Conservation (phyloP, 2,888 invertebrate species). For the Apantesis nais region DNA sequence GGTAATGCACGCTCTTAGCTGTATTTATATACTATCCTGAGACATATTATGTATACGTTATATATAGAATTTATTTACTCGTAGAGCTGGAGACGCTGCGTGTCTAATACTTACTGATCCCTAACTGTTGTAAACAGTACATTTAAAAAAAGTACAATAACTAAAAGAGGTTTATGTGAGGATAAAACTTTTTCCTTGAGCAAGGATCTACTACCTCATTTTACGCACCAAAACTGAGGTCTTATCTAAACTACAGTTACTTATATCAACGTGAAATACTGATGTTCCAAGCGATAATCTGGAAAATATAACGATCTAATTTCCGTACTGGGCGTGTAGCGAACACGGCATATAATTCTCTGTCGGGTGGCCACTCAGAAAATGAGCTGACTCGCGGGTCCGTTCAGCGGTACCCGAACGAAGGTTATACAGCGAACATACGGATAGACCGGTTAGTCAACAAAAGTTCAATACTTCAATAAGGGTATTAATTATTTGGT, state of each 20-base stretch:
- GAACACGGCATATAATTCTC: slow-evolving; percentile 64
- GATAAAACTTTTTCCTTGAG: neutral
- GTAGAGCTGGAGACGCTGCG: too few relatives aligned
- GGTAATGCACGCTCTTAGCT: neutral
- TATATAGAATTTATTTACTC: neutral
- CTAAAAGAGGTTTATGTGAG: neutral
- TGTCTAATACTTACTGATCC: neutral
- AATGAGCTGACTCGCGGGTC: slow-evolving; percentile 69
- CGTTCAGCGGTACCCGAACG: slow-evolving; percentile 55
- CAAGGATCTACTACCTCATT: neutral
- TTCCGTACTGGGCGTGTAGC: slow-evolving; percentile 52
- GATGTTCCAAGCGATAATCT: slow-evolving; percentile 44
- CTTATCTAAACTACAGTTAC: slow-evolving; percentile 7
- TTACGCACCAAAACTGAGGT: slow-evolving; percentile 4
- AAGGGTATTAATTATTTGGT: neutral
- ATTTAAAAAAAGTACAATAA: neutral
- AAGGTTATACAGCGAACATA: slow-evolving; percentile 44
- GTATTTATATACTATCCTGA: neutral
- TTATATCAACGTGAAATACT: slow-evolving; percentile 29
- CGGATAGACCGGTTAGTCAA: slow-evolving; percentile 15
- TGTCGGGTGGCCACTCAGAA: slow-evolving; percentile 67
- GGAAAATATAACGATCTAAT: slow-evolving; percentile 56
- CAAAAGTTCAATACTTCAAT: neutral
- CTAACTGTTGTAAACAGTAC: neutral
- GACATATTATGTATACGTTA: too few relatives aligned